Evolutionary conservation across 2,113 vertebrate species (phyloP), one percentile per base, ranked within the genome.

Genomic region (Bujurquina vittata): DNA sequence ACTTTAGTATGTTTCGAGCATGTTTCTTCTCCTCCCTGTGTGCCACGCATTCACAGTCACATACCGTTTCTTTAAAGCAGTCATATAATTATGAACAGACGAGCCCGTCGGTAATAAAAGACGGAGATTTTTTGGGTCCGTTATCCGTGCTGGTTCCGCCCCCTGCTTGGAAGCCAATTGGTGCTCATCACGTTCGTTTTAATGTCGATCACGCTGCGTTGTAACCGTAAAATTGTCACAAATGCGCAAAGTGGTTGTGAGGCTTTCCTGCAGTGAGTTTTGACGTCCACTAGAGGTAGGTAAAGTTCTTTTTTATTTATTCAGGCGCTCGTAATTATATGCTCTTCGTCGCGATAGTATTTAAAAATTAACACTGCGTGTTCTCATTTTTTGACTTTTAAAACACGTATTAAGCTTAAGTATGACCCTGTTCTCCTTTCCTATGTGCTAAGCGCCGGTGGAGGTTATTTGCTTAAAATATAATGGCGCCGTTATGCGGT

Each of bases 201-300:
- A 9, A 57, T 20, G 83, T 79, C 78, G 22, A 33, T 86, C 84
- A 72, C 1, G 6, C 1, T 23, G 22, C 0, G 1, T 2, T 10
- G 9, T 78, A 46, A 86, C 92, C 93, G 93, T 94, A 95, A 89
- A 49, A 9, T 7, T 1, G 5, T 3, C 40, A 1, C 1, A 76
- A 83, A 49, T 0, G 78, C 55, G 80, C 83, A 73, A 4, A 1
- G 10, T 4, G 2, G 2, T 49, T 81, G 8, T 37, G 11, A 10
- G 10, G 6, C 7, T 4, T 4, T 20, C 8, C 40, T 81, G 87
- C 49, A 86, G 43, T 74, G 26, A 15, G 3, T 5, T n/a, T 46
- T 31, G 8, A 35, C 17, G 14, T 35, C 90, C 93, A 58, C 81
- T 77, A 93, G 89, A 91, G 65, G 90, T 69, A 1, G 29, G 80